A percentile compares a stretch with the other conserved stretches of the same genome.
These are phyloP conservation scores for Leuciscus waleckii DNA, from an alignment of 2,797 vertebrate genomes.

Conservation along the genomic window DNA sequence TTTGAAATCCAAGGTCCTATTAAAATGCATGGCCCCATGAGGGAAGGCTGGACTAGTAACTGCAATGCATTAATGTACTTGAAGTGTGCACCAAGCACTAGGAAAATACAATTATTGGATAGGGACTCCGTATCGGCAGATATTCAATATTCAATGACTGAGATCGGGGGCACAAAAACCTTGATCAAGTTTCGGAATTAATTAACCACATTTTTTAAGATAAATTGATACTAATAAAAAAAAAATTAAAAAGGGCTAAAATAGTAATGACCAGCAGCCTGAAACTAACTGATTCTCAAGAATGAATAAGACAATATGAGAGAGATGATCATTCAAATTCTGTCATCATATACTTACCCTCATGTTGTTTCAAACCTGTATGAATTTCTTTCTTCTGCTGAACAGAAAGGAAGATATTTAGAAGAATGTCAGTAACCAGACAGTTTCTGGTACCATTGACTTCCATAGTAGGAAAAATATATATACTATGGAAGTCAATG, in stretches of 20 bases:
- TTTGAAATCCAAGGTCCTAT: slow-evolving; percentile 5
- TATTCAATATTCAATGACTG: not conserved
- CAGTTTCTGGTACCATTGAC: no score
- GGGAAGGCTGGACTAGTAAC: not conserved
- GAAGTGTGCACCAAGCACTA: not conserved
- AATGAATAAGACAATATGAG: not conserved
- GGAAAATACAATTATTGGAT: not conserved
- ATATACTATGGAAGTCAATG: no score
- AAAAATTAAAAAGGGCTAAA: not conserved
- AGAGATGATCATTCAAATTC: not conserved
- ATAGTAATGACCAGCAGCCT: not conserved
- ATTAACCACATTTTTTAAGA: not conserved
- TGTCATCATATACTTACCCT: no score
- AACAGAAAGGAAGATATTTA: no score
- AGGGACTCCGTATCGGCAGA: not conserved
- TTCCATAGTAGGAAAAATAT: no score
- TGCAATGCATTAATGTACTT: not conserved
- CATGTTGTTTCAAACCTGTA: no score
- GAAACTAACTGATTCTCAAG: not conserved
- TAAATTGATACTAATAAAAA: not conserved
- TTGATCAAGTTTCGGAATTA: not conserved
- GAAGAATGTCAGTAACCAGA: no score
- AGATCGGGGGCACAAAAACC: not conserved
- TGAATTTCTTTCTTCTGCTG: no score
- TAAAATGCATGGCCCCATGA: not conserved